Evolutionary conservation across 1,140 invertebrate species (phyloP), one percentile per base, ranked within the genome.

Genomic region (Solenopsis invicta): DNA sequence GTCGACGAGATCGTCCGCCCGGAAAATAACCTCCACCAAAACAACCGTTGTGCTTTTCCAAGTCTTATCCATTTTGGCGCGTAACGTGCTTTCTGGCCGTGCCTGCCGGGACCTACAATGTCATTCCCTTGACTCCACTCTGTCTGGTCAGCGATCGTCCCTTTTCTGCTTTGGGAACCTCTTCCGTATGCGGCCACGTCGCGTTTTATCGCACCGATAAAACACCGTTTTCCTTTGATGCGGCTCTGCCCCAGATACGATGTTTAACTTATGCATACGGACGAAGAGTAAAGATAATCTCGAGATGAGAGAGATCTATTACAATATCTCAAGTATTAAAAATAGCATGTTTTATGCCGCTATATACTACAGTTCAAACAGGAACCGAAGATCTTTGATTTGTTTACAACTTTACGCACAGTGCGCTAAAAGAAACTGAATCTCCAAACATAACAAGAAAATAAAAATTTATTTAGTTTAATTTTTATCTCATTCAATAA

Each of bases 21-120:
- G 94, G 94, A 95, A 95, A 95, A 95, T 95, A 94, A 94, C 91
- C 92, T 94, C 76, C 88, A 90, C 90, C 88, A 92, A 94, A 94
- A 93, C 92, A 94, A 92, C 86, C 67, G 34, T 72, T 67, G 69
- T 81, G 37, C 74, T 84, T 62, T 67, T 86, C 88, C 84, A 56
- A 64, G 77, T 89, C 82, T 80, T 78, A 48, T 88, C 76, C 86
- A 88, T 91, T 88, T 90, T 91, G 81, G 67, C 78, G 66, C 78
- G 82, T 85, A 88, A 87, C 84, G 62, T 77, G 72, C 75, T 61
- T 78, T 69, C 67, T 75, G 45, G 78, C 59, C 64, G 18, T 76
- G 62, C 62, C 62, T 50, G 18, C 12, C n/a, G 59, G 86, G 50
- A 13, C 34, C 52, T 62, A 64, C 61, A 66, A 69, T 41, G 24